A percentile compares a stretch with the other conserved stretches of the same genome.
Evolutionary conservation across 1,140 invertebrate species (phyloP).

Genomic region (Cepaea nemoralis): DNA sequence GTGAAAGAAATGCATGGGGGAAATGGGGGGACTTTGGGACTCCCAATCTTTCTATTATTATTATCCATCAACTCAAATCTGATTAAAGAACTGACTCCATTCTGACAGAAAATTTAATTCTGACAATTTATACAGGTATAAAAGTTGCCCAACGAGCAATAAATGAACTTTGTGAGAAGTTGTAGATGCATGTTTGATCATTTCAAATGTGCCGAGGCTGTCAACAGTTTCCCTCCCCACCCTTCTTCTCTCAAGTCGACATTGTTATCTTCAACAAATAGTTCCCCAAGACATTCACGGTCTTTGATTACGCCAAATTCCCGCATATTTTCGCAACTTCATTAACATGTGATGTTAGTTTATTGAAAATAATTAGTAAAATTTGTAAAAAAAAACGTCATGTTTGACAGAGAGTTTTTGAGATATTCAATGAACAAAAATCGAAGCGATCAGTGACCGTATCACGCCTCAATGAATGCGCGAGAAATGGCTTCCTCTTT

Average conservation of each 20-base stretch:
- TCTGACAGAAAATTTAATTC: too few relatives aligned
- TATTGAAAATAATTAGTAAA: background rate
- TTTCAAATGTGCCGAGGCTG: too few relatives aligned
- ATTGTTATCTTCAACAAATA: constrained; percentile 50
- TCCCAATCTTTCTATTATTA: too few relatives aligned
- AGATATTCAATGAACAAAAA: constrained; percentile 42
- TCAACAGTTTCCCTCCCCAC: too few relatives aligned
- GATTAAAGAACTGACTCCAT: too few relatives aligned
- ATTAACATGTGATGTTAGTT: background rate
- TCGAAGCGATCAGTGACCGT: constrained; percentile 50
- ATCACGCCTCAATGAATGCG: constrained; percentile 49
- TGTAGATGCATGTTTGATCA: too few relatives aligned
- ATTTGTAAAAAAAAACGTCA: constrained; percentile 26
- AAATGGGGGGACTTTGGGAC: too few relatives aligned
- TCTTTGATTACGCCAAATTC: constrained; percentile 32
- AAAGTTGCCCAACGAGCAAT: too few relatives aligned
- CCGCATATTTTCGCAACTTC: background rate
- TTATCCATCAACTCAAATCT: too few relatives aligned
- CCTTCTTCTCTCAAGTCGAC: constrained; percentile 14
- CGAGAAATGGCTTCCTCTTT: constrained; percentile 29
- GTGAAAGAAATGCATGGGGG: too few relatives aligned
- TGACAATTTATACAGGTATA: too few relatives aligned
- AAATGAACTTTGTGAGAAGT: too few relatives aligned
- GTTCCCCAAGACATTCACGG: constrained; percentile 36
- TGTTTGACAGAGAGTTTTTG: constrained; percentile 41